Base-by-base conservation (phyloP, 1,140 invertebrate genomes). In the Diachasma alloeum region DNA sequence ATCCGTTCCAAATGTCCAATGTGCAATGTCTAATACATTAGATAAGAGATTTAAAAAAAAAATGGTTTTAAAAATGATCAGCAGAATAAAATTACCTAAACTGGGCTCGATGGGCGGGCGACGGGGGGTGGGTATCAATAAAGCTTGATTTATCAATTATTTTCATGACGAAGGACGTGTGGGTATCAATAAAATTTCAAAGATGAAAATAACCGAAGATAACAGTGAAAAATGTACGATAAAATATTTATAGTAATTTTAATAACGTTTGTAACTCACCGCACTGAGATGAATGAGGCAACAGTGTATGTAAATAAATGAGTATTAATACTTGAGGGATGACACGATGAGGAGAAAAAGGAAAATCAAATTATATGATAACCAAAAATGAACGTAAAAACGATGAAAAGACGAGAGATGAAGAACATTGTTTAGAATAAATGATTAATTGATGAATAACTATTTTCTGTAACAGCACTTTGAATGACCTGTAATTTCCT, bases 351-450 rank as follows among this genome's bases (percentile, higher is more conserved):
- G 74, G 53, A 78, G 75, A 83, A 81, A 79, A 76, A 72, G 63
- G 53, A 74, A 74, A 72, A 79, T 81, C 81, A 79, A 78, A 83
- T 78, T 82, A 82, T 76, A 68, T 68, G 36, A 68, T 68, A 68
- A 68, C 66, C 66, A 68, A 42, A 42, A 42, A 82, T 83, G 81
- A 84, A 82, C 81, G 77, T 81, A 86, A 85, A 68, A 82, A 83
- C 72, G 39, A 83, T 73, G 79, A 81, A 66, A 81, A n/a, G n/a
- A n/a, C 81, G 80, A 84, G 82, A 80, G 76, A 80, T 80, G 81
- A 76, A 83, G 76, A 72, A 87, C 81, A 88, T 89, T 88, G 86
- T 90, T 87, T 90, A 90, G 88, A 90, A 90, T 90, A 90, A 90
- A 90, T 87, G 83, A 87, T 88, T 87, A 88, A 88, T 87, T 88